phyloP scores from a whole-genome alignment of 2,113 vertebrate species.

The Coturnix japonica region DNA sequence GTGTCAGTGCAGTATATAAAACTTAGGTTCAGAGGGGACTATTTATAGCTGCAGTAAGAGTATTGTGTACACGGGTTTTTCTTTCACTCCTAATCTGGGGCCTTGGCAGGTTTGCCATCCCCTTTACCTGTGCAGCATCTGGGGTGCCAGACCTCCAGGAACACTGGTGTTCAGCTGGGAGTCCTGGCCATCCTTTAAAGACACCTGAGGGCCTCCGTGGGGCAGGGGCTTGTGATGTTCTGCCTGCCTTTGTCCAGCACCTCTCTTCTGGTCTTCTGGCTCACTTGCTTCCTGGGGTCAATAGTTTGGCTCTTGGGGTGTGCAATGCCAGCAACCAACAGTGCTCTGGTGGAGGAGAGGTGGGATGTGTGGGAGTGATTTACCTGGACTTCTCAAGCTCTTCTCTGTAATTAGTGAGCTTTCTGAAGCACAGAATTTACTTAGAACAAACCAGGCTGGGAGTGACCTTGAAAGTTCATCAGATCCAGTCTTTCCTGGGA shows the following conservation, averaged over 20 bases:
- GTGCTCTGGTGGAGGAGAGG: accelerated
- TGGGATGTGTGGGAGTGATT: accelerated
- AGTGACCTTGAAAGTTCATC: neutral
- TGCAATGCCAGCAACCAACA: neutral
- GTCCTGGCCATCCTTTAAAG: neutral
- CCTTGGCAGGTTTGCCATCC: neutral
- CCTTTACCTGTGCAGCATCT: constrained; percentile 1
- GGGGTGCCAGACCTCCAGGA: neutral
- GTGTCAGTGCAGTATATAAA: constrained; percentile 9
- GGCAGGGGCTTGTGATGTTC: neutral
- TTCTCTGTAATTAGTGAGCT: neutral
- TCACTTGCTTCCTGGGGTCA: neutral
- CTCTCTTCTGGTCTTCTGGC: neutral
- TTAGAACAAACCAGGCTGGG: neutral
- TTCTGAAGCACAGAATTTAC: neutral
- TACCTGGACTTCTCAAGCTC: neutral
- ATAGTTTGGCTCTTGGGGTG: accelerated
- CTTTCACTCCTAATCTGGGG: constrained; percentile 9
- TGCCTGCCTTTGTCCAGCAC: neutral
- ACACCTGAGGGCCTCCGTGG: neutral
- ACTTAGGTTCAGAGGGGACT: constrained; percentile 17
- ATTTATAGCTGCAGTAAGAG: constrained; percentile 57
- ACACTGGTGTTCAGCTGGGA: neutral
- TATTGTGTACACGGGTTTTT: constrained; percentile 28
- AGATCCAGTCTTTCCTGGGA: neutral